Conservation (phyloP, 2,113 vertebrate genomes). For the Halcyon malimbica region DNA sequence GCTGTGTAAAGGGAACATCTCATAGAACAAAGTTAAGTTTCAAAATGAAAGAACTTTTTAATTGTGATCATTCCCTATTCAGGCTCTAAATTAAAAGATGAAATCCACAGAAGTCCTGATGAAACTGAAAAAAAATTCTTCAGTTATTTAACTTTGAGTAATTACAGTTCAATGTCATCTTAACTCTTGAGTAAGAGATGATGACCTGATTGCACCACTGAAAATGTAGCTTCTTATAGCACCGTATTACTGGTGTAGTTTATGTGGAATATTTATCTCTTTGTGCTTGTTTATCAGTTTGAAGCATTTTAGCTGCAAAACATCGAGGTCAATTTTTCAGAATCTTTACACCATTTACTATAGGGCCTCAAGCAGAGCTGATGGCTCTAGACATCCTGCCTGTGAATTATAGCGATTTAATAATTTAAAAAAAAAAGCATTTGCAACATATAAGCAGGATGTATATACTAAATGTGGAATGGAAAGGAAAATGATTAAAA, state of each 20-base stretch:
- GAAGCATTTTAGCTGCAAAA: constrained; percentile 33
- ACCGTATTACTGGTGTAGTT: not conserved
- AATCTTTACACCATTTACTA: not conserved
- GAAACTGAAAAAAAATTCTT: constrained; percentile 20
- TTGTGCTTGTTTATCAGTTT: not conserved
- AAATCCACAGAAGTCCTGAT: not conserved
- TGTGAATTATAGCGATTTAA: constrained; percentile 3
- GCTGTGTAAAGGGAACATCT: not conserved
- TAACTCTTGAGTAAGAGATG: not conserved
- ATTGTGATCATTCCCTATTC: not conserved
- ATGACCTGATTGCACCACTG: not conserved
- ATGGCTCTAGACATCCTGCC: not conserved
- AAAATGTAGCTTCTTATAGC: not conserved
- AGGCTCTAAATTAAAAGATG: not conserved
- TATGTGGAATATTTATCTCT: not conserved
- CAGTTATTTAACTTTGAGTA: not conserved
- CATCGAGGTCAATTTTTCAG: constrained; percentile 40
- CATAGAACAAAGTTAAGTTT: not conserved
- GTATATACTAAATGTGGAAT: not conserved
- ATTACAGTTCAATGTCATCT: not conserved
- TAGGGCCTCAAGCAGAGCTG: not conserved
- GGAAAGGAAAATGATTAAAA: constrained; percentile 1
- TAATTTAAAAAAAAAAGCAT: constrained; percentile 32
- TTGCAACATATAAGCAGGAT: not conserved
- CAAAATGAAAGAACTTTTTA: not conserved